Percentiles rank a stretch among this genome's conserved stretches.
Evolutionary conservation across 92 coral and sea anemone genomes (phyloP).

Genomic region (Siderastrea siderea): DNA sequence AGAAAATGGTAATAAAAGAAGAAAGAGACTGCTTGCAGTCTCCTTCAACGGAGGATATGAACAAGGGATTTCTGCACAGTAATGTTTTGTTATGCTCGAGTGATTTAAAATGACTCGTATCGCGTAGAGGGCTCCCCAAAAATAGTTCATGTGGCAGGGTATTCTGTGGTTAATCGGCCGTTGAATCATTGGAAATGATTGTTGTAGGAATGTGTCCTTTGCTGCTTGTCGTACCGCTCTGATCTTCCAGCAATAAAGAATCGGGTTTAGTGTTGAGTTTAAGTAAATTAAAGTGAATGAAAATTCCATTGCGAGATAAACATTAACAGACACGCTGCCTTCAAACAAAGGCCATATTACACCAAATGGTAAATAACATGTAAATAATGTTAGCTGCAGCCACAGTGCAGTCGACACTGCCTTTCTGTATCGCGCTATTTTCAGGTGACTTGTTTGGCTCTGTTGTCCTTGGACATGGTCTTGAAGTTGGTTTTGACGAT

Average conservation of each 20-base stretch:
- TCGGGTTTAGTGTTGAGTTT: slow-evolving; percentile 19
- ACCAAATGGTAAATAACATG: background rate
- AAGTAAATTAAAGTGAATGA: background rate
- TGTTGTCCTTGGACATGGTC: background rate
- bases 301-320: background rate
- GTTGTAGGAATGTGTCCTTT: background rate
- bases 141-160: too few species aligned
- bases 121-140: too few species aligned
- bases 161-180: too few species aligned
- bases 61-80: too few species aligned
- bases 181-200: too few species aligned
- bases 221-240: background rate
- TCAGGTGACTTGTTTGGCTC: background rate
- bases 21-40: too few species aligned
- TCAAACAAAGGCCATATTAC: background rate
- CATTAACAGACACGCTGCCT: background rate
- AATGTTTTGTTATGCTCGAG: too few species aligned
- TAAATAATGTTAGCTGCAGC: background rate
- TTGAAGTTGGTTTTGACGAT: background rate
- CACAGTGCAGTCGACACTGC: background rate
- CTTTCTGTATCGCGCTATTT: background rate
- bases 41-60: too few species aligned
- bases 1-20: too few species aligned
- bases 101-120: too few species aligned
- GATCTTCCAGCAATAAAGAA: slow-evolving; percentile 38